Base-by-base conservation (phyloP, 2,797 vertebrate genomes). In the Enteromius trimaculatus region DNA sequence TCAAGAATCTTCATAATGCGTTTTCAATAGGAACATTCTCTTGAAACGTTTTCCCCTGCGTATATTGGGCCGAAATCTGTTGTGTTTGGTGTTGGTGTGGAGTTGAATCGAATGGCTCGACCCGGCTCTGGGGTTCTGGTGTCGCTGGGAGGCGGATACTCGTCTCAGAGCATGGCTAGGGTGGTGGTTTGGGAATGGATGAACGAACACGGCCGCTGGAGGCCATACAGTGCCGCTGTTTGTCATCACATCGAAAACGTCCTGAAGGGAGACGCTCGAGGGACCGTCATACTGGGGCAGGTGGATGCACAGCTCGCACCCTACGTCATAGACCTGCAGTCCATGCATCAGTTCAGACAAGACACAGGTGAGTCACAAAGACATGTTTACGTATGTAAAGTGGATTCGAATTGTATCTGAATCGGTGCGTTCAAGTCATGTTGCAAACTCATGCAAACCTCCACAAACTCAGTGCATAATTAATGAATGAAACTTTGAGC, bases 111-210 rank as follows among this genome's bases (percentile, higher is more conserved):
- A n/a, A 91, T 92, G 93, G 88, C 94, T 75, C 89, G 90, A 29
- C 89, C 89, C 0, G 60, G 44, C 79, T 90, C 94, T 0, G 94
- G 94, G 80, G 55, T 93, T 82, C 84, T 94, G 92, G 90, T 88
- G 70, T 92, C 93, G 14, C 72, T 90, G 72, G 92, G 92, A 29
- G 93, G 93, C 26, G 88, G 97, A 88, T 98, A 97, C 92, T 96
- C 96, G 0, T 96, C 97, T 4, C 97, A 96, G 80, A 97, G 96
- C 86, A 94, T 97, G 92, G 97, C 97, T 86, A 93, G 97, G 2
- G 97, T 99, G 85, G 98, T 98, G 91, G 98, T 99, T 82, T 99
- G 98, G 98, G 98, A 99, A 90, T 99, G 98, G 98, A 85, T 98
- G 92, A 98, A 97, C 0, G 98, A 99, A 83, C 97, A 99, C 7